Conservation (phyloP, 2,888 invertebrate species). For the Villa cingulata region DNA sequence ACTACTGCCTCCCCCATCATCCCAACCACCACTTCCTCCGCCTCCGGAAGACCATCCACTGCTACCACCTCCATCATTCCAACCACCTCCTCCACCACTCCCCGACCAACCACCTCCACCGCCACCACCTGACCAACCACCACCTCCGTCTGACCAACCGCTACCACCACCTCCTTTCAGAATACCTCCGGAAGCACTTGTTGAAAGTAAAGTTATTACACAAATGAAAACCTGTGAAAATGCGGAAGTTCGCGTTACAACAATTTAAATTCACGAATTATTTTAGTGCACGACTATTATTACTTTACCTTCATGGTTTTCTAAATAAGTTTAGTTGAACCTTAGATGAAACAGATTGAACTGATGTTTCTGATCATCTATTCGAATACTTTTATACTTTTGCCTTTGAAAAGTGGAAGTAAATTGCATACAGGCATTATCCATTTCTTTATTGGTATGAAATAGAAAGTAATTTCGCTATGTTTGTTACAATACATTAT, state of each 20-base stretch:
- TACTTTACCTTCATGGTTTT: background rate
- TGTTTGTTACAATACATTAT: too few species aligned
- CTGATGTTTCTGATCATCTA: background rate
- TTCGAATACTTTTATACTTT: slow-evolving; percentile 6
- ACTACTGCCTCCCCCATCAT: background rate
- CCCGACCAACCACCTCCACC: slow-evolving; percentile 38
- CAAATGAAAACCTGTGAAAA: slow-evolving; percentile 3
- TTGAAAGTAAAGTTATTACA: background rate
- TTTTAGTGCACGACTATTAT: too few species aligned
- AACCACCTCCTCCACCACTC: slow-evolving; percentile 6
- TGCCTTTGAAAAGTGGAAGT: slow-evolving; percentile 1
- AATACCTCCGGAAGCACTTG: slow-evolving; percentile 1
- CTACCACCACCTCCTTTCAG: slow-evolving; percentile 19
- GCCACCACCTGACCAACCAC: slow-evolving; percentile 46
- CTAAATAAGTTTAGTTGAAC: background rate
- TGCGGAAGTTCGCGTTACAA: background rate
- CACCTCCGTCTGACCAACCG: slow-evolving; percentile 37
- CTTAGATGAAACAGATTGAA: slow-evolving; percentile 2
- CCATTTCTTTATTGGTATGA: slow-evolving; percentile 3
- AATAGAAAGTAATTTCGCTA: slow-evolving; percentile 3
- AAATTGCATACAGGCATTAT: background rate
- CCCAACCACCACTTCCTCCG: background rate
- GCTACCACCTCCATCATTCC: background rate
- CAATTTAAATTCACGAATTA: background rate
- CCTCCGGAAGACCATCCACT: background rate